These are phyloP conservation scores for Chalcosyrphus nemorum DNA, from an alignment of 2,888 invertebrate genomes.

Conservation along the genomic window DNA sequence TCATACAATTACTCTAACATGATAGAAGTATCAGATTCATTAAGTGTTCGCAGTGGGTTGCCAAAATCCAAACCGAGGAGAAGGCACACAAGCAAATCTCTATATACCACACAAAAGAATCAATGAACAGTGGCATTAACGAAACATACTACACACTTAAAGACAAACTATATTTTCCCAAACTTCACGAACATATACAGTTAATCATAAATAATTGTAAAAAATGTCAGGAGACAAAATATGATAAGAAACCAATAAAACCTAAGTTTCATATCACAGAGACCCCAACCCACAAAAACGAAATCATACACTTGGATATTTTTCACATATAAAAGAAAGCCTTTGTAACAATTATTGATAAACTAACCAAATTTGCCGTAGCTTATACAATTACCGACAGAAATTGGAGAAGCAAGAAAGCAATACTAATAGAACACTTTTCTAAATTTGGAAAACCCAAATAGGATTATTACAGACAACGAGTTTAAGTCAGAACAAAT, in stretches of 20 bases:
- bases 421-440: slow-evolving; percentile 44
- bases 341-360: slow-evolving; percentile 59
- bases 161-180: too few species aligned
- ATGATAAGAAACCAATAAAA: slow-evolving; percentile 26
- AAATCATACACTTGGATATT: slow-evolving; percentile 62
- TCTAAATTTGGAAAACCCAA: slow-evolving; percentile 54
- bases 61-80: too few species aligned
- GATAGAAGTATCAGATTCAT: neutral
- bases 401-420: slow-evolving; percentile 55
- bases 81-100: too few species aligned
- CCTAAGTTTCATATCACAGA: too few species aligned
- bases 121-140: slow-evolving; percentile 51
- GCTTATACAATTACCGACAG: slow-evolving; percentile 55
- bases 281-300: too few species aligned
- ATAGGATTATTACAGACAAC: slow-evolving; percentile 52
- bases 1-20: slow-evolving; percentile 3
- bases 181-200: too few species aligned
- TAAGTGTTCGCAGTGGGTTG: neutral
- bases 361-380: slow-evolving; percentile 62
- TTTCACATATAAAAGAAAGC: slow-evolving; percentile 40
- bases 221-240: slow-evolving; percentile 17
- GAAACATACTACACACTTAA: too few species aligned
- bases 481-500: too few species aligned
- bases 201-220: too few species aligned
- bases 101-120: too few species aligned